These are phyloP conservation scores for Sitobion miscanthi DNA, from an alignment of 1,140 invertebrate species.

Conservation along the genomic window DNA sequence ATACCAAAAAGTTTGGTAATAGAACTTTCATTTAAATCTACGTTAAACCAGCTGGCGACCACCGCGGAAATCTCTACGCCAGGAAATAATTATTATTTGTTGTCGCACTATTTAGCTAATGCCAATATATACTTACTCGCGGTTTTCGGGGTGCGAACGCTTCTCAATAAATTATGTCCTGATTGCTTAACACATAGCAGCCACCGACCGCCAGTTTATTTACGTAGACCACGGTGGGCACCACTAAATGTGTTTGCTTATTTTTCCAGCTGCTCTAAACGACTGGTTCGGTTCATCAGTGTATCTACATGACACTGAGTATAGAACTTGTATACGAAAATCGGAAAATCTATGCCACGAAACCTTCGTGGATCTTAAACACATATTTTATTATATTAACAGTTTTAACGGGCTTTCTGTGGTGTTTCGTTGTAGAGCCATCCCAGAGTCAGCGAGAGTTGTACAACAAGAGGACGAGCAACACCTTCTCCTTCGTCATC, in stretches of 20 bases:
- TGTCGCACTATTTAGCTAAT: background rate
- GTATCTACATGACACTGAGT: too few species aligned
- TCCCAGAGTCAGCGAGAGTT: background rate
- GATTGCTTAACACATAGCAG: background rate
- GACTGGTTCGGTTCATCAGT: background rate
- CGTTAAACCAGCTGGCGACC: background rate
- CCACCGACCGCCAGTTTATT: background rate
- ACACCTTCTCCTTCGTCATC: background rate
- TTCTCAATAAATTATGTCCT: background rate
- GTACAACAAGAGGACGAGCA: background rate
- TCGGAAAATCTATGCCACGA: background rate
- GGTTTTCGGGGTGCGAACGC: background rate
- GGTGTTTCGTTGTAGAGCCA: background rate
- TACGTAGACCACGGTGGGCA: too few species aligned
- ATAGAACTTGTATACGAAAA: too few species aligned
- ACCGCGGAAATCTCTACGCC: background rate
- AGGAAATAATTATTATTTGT: background rate
- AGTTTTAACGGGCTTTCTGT: background rate
- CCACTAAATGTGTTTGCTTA: background rate
- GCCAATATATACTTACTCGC: background rate
- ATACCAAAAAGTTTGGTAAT: background rate
- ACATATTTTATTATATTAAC: background rate
- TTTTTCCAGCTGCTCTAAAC: background rate
- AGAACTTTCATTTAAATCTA: background rate
- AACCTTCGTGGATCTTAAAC: background rate